Evolutionary conservation across 2,113 vertebrate species (phyloP), one percentile per base, ranked within the genome.

Genomic region (Dasyornis broadbenti): DNA sequence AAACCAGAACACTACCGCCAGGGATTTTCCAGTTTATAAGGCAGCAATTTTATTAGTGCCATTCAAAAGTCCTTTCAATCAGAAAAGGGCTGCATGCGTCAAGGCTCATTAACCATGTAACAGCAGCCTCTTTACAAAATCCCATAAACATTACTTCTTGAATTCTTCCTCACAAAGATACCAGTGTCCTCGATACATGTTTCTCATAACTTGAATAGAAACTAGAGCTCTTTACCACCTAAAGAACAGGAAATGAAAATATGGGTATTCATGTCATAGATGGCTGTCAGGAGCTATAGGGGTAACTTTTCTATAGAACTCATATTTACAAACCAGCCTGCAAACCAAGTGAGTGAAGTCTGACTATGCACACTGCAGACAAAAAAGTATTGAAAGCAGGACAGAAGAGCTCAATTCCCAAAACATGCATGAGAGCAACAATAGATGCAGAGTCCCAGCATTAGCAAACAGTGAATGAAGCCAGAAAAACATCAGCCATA

Each of bases 101-200:
- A 92, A 88, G 93, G 88, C 85, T 96, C 92, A 92, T 71, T 97
- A 95, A 83, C 68, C 90, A 95, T 15, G n/a, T 80, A 93, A 92
- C 60, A 93, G 87, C 85, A 86, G 82, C 64, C 88, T 93, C 88
- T 93, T 96, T 95, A 92, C 88, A 92, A 86, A 54, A 79, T 30
- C 66, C 54, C 84, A 92, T 90, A 93, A 96, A 92, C 88, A 86
- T 83, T 52, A 90, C 63, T 82, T 77, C 85, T 93, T 54, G 56
- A 52, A 92, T 88, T 50, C 68, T 27, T 73, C 52, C 75, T 86
- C 92, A 92, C 82, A 90, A 92, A 90, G 79, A 77, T 83, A 82
- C 57, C 85, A 93, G 35, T 86, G 81, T 89, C 89, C 77, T 78
- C 86, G 64, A 75, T 86, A 27, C 63, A 90, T 13, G 44, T 47